phyloP scores from a whole-genome alignment of 2,113 vertebrate genomes.

The Xenotilapia caudafasciata region DNA sequence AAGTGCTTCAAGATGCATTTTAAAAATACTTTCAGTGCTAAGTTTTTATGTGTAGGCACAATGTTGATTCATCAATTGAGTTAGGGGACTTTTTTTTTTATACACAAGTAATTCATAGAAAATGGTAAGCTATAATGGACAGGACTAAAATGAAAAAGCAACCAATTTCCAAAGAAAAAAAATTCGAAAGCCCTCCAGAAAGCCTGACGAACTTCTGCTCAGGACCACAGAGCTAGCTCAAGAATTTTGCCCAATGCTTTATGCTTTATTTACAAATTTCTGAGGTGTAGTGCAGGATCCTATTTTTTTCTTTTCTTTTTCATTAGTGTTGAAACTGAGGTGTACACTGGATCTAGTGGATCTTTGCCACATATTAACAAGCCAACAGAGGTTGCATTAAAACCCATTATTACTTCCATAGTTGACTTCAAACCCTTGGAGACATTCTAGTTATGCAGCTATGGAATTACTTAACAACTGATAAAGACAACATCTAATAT shows the following conservation, averaged over 20 bases:
- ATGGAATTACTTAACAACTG: neutral
- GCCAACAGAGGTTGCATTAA: neutral
- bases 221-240: neutral
- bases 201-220: neutral
- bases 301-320: neutral
- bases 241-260: neutral
- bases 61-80: neutral
- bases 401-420: neutral
- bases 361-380: neutral
- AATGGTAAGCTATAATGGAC: neutral
- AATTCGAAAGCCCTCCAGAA: neutral
- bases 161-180: neutral
- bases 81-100: neutral
- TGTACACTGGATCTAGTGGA: neutral
- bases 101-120: neutral
- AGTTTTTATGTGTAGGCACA: neutral
- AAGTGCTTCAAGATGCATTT: neutral
- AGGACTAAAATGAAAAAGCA: neutral
- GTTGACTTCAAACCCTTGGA: neutral
- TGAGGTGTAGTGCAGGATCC: neutral
- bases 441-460: neutral
- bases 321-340: neutral
- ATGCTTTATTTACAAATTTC: neutral
- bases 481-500: neutral
- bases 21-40: neutral